Evolutionary conservation across 2,113 vertebrate genomes (phyloP).

Genomic region (Salminus brasiliensis): DNA sequence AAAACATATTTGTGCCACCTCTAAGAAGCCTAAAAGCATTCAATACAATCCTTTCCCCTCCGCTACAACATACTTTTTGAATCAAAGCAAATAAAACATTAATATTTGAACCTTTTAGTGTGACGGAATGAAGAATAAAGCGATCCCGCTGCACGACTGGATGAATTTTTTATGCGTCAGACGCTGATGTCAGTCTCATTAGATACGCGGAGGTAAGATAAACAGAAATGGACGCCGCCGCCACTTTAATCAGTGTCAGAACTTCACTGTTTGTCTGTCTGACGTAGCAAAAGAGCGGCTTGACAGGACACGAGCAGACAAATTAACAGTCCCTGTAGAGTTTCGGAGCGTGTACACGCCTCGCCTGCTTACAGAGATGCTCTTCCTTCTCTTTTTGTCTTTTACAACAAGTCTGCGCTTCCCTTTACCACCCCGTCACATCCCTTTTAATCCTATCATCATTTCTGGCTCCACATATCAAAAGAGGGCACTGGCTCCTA

Average conservation of each 20-base stretch:
- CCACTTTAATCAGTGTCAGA: conserved; percentile 17
- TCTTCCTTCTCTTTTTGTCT: not conserved
- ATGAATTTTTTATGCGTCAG: conserved; percentile 47
- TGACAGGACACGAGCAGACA: not conserved
- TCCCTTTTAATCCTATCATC: too few species aligned
- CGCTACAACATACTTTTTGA: conserved; percentile 40
- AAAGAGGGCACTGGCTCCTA: too few species aligned
- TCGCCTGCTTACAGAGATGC: not conserved
- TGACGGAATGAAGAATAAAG: conserved; percentile 22
- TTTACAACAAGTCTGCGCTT: too few species aligned
- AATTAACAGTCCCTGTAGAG: not conserved
- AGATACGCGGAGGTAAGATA: not conserved
- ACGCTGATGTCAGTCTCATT: conserved; percentile 39
- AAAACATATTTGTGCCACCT: not conserved
- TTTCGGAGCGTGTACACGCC: not conserved
- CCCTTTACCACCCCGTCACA: too few species aligned
- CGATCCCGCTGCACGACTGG: not conserved
- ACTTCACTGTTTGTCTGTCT: not conserved
- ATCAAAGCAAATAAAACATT: conserved; percentile 55
- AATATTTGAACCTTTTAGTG: conserved; percentile 50
- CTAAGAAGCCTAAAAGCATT: conserved; percentile 3
- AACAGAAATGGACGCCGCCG: not conserved
- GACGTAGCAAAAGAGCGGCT: not conserved
- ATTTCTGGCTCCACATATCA: too few species aligned
- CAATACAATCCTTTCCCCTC: not conserved